Conservation (phyloP, 2,797 vertebrate genomes). For the Siniperca obscura region DNA sequence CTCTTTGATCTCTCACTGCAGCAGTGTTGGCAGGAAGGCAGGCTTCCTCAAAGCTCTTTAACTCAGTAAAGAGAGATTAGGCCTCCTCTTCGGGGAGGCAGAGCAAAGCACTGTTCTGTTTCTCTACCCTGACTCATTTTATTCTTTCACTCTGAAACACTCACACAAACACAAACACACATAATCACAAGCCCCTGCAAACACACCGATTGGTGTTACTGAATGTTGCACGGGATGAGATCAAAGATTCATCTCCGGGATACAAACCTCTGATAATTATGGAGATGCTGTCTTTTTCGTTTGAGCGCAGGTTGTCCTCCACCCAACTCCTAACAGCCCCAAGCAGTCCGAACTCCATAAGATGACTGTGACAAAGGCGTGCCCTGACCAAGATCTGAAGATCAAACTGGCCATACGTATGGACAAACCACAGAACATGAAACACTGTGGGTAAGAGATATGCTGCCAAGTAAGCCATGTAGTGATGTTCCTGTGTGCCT, state of each 20-base stretch:
- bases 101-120: conserved; percentile 54
- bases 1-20: conserved; percentile 80
- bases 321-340: conserved; percentile 98
- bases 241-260: conserved; percentile 40
- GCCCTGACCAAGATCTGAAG: conserved; percentile 96
- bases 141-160: conserved; percentile 50
- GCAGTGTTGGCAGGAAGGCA: conserved; percentile 72
- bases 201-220: conserved; percentile 31
- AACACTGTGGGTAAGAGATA: conserved; percentile 95
- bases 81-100: conserved; percentile 70
- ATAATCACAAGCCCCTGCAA: conserved; percentile 44
- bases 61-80: conserved; percentile 81
- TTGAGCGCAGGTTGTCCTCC: conserved; percentile 93
- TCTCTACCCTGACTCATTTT: conserved; percentile 51
- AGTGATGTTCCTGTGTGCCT: conserved; percentile 36
- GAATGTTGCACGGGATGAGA: conserved; percentile 50
- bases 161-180: conserved; percentile 19
- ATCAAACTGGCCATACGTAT: conserved; percentile 98
- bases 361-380: conserved; percentile 98
- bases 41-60: conserved; percentile 83
- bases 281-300: conserved; percentile 20
- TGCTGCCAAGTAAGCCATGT: background rate
- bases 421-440: conserved; percentile 99
- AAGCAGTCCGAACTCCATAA: conserved; percentile 99
- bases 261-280: conserved; percentile 1